Conservation (phyloP, 2,888 invertebrate genomes). For the Chloroclystis v-ata region DNA sequence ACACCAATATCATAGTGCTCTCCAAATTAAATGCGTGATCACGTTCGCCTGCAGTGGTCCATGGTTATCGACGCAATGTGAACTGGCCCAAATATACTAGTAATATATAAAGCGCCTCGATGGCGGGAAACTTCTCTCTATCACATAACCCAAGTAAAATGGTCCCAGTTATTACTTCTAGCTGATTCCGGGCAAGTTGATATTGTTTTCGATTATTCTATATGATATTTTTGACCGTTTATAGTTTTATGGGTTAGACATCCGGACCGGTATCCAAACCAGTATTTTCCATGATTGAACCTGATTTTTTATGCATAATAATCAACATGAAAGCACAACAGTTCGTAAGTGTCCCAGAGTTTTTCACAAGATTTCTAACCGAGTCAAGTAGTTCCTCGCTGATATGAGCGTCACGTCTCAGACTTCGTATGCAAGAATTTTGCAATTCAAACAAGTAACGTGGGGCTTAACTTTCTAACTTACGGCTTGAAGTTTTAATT, state of each 20-base stretch:
- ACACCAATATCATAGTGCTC: slow-evolving; percentile 36
- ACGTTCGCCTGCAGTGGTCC: slow-evolving; percentile 49
- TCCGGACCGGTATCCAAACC: no score
- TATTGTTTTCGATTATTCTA: slow-evolving; percentile 13
- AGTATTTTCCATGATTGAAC: no score
- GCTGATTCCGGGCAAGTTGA: slow-evolving; percentile 45
- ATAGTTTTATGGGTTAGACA: no score
- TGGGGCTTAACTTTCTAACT: slow-evolving; percentile 45
- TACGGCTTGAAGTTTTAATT: slow-evolving; percentile 50
- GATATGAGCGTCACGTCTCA: slow-evolving; percentile 48
- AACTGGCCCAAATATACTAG: slow-evolving; percentile 52
- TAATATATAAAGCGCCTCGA: slow-evolving; percentile 56
- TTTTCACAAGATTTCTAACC: slow-evolving; percentile 32
- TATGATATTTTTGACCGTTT: slow-evolving; percentile 16
- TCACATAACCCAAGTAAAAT: slow-evolving; percentile 59
- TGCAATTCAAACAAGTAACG: slow-evolving; percentile 52
- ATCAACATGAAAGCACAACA: no score
- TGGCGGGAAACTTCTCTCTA: slow-evolving; percentile 61
- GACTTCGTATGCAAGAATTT: slow-evolving; percentile 46
- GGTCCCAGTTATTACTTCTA: slow-evolving; percentile 51
- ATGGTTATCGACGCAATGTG: slow-evolving; percentile 52
- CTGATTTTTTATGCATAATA: no score
- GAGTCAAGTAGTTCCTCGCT: slow-evolving; percentile 37
- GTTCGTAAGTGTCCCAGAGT: no score
- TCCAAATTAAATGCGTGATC: slow-evolving; percentile 57